Evolutionary conservation across 2,888 invertebrate species (phyloP), one percentile per base, ranked within the genome.

Genomic region (Aphodius granarius): DNA sequence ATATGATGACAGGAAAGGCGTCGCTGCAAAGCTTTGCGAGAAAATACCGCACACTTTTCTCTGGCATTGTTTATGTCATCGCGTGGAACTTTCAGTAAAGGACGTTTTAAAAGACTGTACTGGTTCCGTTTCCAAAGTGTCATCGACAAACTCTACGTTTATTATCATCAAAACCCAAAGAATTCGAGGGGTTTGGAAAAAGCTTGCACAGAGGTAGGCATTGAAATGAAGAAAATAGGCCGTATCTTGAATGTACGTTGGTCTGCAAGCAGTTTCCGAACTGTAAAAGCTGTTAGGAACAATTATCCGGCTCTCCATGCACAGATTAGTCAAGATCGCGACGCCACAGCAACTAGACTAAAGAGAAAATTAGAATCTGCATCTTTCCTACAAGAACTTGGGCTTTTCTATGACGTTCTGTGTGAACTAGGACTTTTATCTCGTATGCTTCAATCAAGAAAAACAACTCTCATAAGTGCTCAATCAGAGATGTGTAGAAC

Each of bases 131-230:
- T 66, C 66, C 66, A 13, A 66, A 17, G 5, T 66, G 16, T 66
- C 66, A 66, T 65, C 5, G 65, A 65, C 65, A 65, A 65, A 65
- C 43, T 73, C 66, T 20, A 73, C 73, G 66, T 21, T 64, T 73
- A 73, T 73, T 73, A 73, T 73, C 73, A 73, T 73, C 66, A 73
- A 73, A 73, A 66, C 23, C 66, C 3, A 63, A 68, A 73, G 66
- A 73, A 73, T 63, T 73, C 66, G 17, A 66, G 0, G 66, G 66
- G 66, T 66, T 3, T 66, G 16, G 66, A 66, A 66, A 66, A 66
- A 66, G 71, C 22, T 22, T 22, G 71, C 62, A 21, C 17, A 23
- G 22, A 62, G 71, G 71, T 21, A 71, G 71, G 2, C 23, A 21
- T 22, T 71, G 22, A 71, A 71, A 71, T 71, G 71, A 71, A 71